Evolutionary conservation across 1,140 invertebrate genomes (phyloP).

Genomic region (Drosophila pallidifrons): DNA sequence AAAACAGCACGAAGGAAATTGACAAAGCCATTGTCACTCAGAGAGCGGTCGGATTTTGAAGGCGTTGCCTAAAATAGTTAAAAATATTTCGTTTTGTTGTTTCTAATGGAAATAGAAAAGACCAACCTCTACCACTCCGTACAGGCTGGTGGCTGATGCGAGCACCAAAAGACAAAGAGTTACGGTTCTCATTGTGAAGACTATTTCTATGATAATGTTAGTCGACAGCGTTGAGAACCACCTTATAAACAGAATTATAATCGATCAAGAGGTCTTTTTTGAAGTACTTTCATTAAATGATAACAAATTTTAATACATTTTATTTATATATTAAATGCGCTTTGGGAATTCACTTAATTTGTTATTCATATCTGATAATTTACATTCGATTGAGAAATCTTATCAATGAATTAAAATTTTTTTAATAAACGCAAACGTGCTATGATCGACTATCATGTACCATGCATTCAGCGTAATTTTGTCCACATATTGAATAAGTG

Average conservation of each 20-base stretch:
- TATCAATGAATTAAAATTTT: too few species aligned
- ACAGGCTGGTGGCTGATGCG: constrained; percentile 8
- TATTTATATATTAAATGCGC: neutral
- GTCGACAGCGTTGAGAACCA: neutral
- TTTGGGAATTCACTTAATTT: neutral
- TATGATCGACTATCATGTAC: too few species aligned
- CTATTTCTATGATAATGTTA: constrained; percentile 6
- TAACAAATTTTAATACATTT: neutral
- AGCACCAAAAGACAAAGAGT: constrained; percentile 2
- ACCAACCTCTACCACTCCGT: neutral
- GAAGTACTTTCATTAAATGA: neutral
- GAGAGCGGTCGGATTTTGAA: neutral
- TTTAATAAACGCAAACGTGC: too few species aligned
- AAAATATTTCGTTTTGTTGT: neutral
- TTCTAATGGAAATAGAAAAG: neutral
- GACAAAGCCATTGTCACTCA: neutral
- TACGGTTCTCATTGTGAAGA: constrained; percentile 7
- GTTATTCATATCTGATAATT: too few species aligned
- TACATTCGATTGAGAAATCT: too few species aligned
- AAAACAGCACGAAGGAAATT: constrained; percentile 1
- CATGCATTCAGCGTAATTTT: too few species aligned
- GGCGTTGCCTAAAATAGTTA: neutral
- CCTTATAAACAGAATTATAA: constrained; percentile 16
- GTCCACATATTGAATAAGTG: too few species aligned
- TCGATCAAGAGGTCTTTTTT: constrained; percentile 4